Evolutionary conservation across 2,888 invertebrate genomes (phyloP).

Genomic region (Epirrhoe alternata): DNA sequence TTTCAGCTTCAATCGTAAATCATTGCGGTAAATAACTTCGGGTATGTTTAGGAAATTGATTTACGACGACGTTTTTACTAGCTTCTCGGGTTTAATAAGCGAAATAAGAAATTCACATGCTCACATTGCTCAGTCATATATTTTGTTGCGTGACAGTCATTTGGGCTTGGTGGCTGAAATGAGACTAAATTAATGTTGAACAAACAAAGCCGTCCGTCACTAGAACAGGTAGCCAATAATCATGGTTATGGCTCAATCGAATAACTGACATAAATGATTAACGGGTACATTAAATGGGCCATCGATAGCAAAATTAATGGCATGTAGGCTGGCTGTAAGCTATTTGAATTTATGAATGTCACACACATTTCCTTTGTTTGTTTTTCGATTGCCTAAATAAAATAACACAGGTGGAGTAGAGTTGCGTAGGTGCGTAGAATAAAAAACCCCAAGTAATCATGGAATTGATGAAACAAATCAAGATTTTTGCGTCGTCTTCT

Average conservation of each 20-base stretch:
- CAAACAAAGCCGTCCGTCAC: constrained; percentile 37
- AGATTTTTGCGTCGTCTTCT: background rate
- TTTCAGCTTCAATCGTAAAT: constrained; percentile 67
- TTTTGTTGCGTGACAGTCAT: constrained; percentile 32
- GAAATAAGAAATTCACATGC: constrained; percentile 56
- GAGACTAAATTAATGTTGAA: constrained; percentile 36
- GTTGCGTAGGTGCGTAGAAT: background rate
- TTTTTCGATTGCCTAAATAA: background rate
- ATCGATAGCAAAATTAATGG: constrained; percentile 37
- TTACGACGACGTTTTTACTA: constrained; percentile 72
- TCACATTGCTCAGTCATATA: constrained; percentile 40
- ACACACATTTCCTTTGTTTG: constrained; percentile 26
- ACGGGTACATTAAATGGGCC: constrained; percentile 38
- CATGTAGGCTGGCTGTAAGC: constrained; percentile 18
- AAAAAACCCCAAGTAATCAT: background rate
- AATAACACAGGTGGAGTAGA: background rate
- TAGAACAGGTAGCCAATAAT: constrained; percentile 41
- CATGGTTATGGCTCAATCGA: constrained; percentile 39
- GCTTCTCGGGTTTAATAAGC: constrained; percentile 66
- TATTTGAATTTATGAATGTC: constrained; percentile 26
- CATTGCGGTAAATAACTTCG: constrained; percentile 69
- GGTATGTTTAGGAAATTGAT: constrained; percentile 72
- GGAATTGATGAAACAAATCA: background rate
- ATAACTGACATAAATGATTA: constrained; percentile 37
- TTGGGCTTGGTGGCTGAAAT: constrained; percentile 20